Evolutionary conservation across 2,797 vertebrate genomes (phyloP).

Genomic region (Sebastes itinus): DNA sequence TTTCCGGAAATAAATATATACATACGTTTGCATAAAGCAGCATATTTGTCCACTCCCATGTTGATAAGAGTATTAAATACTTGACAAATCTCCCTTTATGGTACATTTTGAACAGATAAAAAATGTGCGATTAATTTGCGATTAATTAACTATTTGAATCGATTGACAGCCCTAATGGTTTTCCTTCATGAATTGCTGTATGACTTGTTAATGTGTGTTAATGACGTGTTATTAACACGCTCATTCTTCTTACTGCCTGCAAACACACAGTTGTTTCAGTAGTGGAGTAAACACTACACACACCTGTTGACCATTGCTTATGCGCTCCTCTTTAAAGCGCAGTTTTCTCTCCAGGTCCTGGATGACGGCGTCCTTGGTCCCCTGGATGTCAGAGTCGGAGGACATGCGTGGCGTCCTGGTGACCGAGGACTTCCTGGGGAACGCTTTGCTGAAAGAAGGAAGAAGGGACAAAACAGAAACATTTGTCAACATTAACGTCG

Average conservation of each 20-base stretch:
- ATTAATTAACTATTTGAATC: too few species aligned
- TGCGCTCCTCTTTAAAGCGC: conserved; percentile 96
- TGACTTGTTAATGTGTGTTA: conserved; percentile 60
- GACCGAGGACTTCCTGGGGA: conserved; percentile 78
- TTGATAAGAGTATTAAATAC: too few species aligned
- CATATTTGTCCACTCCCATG: too few species aligned
- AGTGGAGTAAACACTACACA: background rate
- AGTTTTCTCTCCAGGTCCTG: conserved; percentile 98
- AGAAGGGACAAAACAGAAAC: conserved; percentile 9
- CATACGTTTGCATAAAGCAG: too few species aligned
- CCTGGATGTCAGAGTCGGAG: conserved; percentile 97
- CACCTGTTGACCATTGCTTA: conserved; percentile 92
- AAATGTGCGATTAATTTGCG: too few species aligned
- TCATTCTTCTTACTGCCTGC: conserved; percentile 20
- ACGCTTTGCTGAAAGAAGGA: conserved; percentile 66
- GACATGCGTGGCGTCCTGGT: conserved; percentile 86
- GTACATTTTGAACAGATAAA: too few species aligned
- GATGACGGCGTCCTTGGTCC: conserved; percentile 97
- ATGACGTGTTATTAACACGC: conserved; percentile 47
- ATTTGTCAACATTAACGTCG: background rate
- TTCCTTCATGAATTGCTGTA: background rate
- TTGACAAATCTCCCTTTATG: too few species aligned
- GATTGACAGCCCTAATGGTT: too few species aligned
- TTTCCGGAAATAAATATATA: too few species aligned
- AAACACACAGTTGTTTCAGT: background rate